Base-by-base conservation (phyloP, 2,888 invertebrate genomes). In the Polylopha cassiicola region DNA sequence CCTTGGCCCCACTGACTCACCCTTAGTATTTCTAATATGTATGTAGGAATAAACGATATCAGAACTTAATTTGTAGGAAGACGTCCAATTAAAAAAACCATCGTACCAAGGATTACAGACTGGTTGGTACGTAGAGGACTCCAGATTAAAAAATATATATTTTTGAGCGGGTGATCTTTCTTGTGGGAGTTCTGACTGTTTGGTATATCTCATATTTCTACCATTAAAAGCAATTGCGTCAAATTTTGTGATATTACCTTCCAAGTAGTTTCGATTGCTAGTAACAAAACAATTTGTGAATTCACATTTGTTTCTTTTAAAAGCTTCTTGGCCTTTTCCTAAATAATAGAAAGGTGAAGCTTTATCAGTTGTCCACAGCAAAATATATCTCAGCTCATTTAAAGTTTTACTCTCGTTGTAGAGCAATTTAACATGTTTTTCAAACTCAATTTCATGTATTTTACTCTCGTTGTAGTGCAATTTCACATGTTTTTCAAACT, bases 1-100 rank as follows among this genome's bases (percentile, higher is more conserved):
- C 8, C 14, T 39, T 0, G 51, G 48, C 3, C 48, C 51, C 4
- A 51, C 37, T 3, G 37, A 32, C 4, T 39, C 11, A 0, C 48
- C 49, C 10, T 39, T 15, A 5, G 16, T 13, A 11, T 58, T 44
- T 20, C 34, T 39, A n/a, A 58, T 43, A 15, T 31, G 43, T 4
- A 56, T 36, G 28, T 56, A 58, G 2, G 47, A 43, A 34, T 46
- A 53, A 13, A 38, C 44, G 1, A 51, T 44, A 13, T 58, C 55
- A 5, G 53, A 47, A 17, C 51, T 43, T 1, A 48, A 38, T 53
- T 48, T 20, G 48, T 56, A 56, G 0, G 58, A 52, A 33, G 47
- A 45, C 3, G 58, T 58, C 53, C 54, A 53, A 37, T 58, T 56
- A 31, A 58, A 58, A 23, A 46, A 56, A 13, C 45, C 34, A 22